Conservation (phyloP, 2,888 invertebrate genomes). For the Cabera pusaria region DNA sequence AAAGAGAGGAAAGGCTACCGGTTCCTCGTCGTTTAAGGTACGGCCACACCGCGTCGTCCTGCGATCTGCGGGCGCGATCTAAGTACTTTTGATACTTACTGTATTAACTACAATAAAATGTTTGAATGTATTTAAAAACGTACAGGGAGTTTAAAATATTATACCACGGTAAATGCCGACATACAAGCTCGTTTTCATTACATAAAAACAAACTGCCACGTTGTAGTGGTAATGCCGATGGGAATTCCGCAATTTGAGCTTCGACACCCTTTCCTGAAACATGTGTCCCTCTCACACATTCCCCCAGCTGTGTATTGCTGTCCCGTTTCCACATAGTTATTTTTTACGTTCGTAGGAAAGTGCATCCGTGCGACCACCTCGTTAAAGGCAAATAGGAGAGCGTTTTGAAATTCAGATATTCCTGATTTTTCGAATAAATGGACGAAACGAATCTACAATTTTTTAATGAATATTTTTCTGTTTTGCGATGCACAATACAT, state of each 20-base stretch:
- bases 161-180: constrained; percentile 34
- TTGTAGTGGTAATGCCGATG: constrained; percentile 36
- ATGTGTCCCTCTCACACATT: constrained; percentile 16
- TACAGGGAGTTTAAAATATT: constrained; percentile 32
- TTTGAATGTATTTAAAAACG: no score
- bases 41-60: no score
- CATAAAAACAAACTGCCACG: constrained; percentile 44
- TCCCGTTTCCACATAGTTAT: constrained; percentile 39
- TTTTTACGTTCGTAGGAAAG: constrained; percentile 40
- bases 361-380: constrained; percentile 36
- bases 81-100: no score
- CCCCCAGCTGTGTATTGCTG: not conserved
- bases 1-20: no score
- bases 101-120: no score
- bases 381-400: constrained; percentile 37
- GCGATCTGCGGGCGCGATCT: no score
- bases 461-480: constrained; percentile 12
- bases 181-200: constrained; percentile 49
- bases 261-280: constrained; percentile 24
- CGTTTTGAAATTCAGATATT: constrained; percentile 30
- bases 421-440: constrained; percentile 23
- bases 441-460: constrained; percentile 17
- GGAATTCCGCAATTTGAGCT: constrained; percentile 39
- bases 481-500: no score
- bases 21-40: no score